Conservation (phyloP, 2,888 invertebrate species). For the Leucophenga maculata region DNA sequence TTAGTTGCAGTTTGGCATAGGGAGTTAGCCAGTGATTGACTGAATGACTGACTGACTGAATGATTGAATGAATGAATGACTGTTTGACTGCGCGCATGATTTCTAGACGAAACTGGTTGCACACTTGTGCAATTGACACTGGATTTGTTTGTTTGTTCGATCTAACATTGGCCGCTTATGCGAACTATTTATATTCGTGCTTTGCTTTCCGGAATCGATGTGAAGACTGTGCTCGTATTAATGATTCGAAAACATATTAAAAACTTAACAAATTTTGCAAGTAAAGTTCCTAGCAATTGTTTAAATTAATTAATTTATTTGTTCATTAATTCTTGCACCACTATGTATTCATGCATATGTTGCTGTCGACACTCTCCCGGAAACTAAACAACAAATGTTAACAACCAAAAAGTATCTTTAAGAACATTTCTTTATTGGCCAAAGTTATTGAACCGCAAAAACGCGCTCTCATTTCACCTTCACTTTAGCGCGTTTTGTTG, state of each 20-base stretch:
- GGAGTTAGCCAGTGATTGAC: neutral
- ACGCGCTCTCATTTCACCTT: constrained; percentile 22
- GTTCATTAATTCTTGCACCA: too few relatives aligned
- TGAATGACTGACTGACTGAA: neutral
- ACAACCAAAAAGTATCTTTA: constrained; percentile 35
- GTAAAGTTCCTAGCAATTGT: too few relatives aligned
- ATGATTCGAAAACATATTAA: too few relatives aligned
- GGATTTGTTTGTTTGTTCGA: neutral
- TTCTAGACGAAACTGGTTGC: neutral
- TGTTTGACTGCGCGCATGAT: neutral
- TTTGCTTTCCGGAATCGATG: neutral
- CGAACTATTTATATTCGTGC: neutral
- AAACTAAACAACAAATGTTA: constrained; percentile 45
- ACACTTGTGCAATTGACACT: constrained; percentile 4
- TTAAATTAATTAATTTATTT: too few relatives aligned
- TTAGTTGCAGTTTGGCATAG: constrained; percentile 40
- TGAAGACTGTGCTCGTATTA: neutral
- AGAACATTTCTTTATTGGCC: constrained; percentile 22
- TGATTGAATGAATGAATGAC: neutral
- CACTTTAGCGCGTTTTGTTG: constrained; percentile 8
- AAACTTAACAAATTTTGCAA: too few relatives aligned
- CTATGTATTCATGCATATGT: too few relatives aligned
- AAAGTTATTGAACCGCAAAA: constrained; percentile 24
- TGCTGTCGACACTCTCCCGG: too few relatives aligned
- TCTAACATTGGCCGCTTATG: constrained; percentile 5